These are phyloP conservation scores for Carabus problematicus DNA, from an alignment of 2,888 invertebrate genomes.

Conservation along the genomic window DNA sequence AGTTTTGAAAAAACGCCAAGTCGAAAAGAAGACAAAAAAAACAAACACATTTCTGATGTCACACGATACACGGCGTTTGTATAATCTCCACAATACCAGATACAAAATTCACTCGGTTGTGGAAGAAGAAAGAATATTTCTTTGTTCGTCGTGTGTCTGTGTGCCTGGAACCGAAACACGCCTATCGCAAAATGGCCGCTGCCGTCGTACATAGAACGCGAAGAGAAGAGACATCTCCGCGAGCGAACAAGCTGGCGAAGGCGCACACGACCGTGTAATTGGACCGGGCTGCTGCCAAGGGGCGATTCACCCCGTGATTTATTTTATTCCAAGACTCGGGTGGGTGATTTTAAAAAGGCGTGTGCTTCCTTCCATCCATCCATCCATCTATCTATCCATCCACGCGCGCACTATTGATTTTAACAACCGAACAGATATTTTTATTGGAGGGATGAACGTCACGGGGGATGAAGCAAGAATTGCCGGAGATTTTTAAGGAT, in stretches of 20 bases:
- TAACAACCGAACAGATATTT: slow-evolving; percentile 14
- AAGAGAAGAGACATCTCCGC: slow-evolving; percentile 28
- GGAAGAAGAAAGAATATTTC: slow-evolving; percentile 6
- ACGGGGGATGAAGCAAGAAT: slow-evolving; percentile 8
- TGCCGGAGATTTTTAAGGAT: too few relatives aligned
- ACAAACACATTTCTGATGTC: too few relatives aligned
- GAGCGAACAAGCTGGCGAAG: background rate
- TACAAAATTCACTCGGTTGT: background rate
- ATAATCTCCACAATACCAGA: too few relatives aligned
- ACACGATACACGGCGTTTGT: too few relatives aligned
- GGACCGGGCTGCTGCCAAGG: slow-evolving; percentile 8
- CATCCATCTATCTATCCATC: too few relatives aligned
- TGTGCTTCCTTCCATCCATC: slow-evolving; percentile 6
- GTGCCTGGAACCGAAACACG: slow-evolving; percentile 14
- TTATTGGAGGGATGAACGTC: background rate
- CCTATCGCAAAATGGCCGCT: slow-evolving; percentile 27
- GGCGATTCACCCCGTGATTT: slow-evolving; percentile 17
- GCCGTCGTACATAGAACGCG: slow-evolving; percentile 10
- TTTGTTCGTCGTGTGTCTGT: background rate
- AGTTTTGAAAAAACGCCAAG: too few relatives aligned
- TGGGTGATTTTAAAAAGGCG: slow-evolving; percentile 37
- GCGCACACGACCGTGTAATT: too few relatives aligned
- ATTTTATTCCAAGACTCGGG: slow-evolving; percentile 17
- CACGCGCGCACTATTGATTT: slow-evolving; percentile 21
- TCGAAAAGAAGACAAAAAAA: too few relatives aligned